Evolutionary conservation across 1,140 invertebrate genomes (phyloP), one percentile per base, ranked within the genome.

Genomic region (Fopius arisanus): DNA sequence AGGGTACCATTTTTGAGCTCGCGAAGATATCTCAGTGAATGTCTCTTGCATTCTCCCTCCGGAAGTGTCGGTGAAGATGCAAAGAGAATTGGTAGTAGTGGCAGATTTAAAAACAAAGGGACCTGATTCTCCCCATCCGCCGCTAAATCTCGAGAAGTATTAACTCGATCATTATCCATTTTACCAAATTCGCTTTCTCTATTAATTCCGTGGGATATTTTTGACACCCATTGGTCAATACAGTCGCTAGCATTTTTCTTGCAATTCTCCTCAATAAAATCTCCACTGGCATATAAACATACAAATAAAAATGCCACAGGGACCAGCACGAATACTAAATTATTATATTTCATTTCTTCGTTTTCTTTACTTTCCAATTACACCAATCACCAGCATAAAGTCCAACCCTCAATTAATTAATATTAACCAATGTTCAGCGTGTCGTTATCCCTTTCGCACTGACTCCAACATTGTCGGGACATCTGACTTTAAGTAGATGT

Each of bases 1-100:
- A 82, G 72, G 0, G 79, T 83, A 41, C 80, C 81, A 71, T 81
- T 80, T 6, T 48, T 23, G 21, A 83, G 71, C 7, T 82, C 79
- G 7, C 75, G 23, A 33, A 80, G 67, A 65, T 80, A 83, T 1
- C 75, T 63, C 12, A 67, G 71, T 5, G 78, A 72, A n/a, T 83
- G 80, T 19, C 54, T 71, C 43, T 77, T 80, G 74, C 83, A 84
- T 7, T 67, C 37, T 33, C 79, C 81, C 14, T 82, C 75, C 0
- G 72, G 77, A 7, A 82, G 21, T 0, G 67, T 72, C 3, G 71
- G 16, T 0, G 81, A 81, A 3, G 63, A 66, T 0, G 80, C 80
- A 41, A 80, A 77, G 4, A 76, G 67, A 16, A 81, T 63, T 19
- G 81, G 79, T 5, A 80, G 72, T 21, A 80, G 23, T 16, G 81